Percentiles rank a stretch among this genome's conserved stretches.
These are phyloP conservation scores for Eonycteris spelaea DNA, from an alignment of 2,113 vertebrate species.

Conservation along the genomic window DNA sequence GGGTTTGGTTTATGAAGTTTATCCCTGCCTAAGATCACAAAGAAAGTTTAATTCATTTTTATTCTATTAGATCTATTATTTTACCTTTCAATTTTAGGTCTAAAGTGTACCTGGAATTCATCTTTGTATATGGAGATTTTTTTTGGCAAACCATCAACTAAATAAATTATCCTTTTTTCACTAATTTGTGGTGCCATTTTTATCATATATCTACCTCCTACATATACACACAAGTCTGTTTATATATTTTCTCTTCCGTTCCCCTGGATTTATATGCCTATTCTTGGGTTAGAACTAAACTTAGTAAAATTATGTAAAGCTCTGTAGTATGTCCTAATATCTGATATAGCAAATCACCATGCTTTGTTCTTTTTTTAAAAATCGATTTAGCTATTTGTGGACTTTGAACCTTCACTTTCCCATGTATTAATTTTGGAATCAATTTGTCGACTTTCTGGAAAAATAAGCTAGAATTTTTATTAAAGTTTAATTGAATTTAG, in stretches of 20 bases:
- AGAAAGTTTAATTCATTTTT: background rate
- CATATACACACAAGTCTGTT: background rate
- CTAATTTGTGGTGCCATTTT: background rate
- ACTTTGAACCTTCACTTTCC: background rate
- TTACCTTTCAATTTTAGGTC: background rate
- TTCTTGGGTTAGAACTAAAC: constrained; percentile 17
- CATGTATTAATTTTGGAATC: constrained; percentile 38
- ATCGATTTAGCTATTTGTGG: background rate
- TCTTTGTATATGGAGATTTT: background rate
- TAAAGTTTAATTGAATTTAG: constrained; percentile 29
- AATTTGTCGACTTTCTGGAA: constrained; percentile 14
- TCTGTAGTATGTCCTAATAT: background rate
- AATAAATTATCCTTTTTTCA: background rate
- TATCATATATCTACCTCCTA: background rate
- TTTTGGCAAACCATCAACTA: background rate
- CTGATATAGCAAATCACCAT: background rate
- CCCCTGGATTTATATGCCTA: background rate
- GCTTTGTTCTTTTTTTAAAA: constrained; percentile 20
- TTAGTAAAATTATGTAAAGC: background rate
- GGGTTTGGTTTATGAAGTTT: background rate
- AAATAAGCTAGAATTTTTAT: background rate
- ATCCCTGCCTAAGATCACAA: background rate
- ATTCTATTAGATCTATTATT: background rate
- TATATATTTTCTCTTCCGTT: background rate
- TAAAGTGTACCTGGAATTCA: constrained; percentile 12